Base-by-base conservation (phyloP, 2,888 invertebrate species). In the Athalia cordata region DNA sequence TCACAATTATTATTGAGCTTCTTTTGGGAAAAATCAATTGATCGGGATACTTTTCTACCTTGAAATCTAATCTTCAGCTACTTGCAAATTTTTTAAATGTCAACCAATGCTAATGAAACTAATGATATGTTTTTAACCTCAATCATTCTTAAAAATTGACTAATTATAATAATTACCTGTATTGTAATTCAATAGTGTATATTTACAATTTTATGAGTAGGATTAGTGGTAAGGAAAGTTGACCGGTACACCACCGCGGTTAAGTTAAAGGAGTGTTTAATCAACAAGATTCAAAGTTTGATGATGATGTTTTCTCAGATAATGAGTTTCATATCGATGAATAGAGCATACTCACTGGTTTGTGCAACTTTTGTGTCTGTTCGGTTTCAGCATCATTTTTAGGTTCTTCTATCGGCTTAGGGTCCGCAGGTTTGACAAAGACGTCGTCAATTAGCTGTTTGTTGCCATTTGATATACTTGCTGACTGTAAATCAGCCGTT, bases 381-480 rank as follows among this genome's bases (percentile, higher is more conserved):
- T 87, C 87, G 64, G 79, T 50, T 50, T 85, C 82, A 59, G 57
- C 72, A 75, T 81, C 80, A 81, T 82, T 86, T 76, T 83, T 83
- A 65, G 81, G 55, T 79, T 87, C 87, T 15, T 74, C 76, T 50
- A 75, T 9, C 57, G 84, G 84, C 79, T 87, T 87, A 78, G 88
- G 89, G 81, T 88, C 86, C 64, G 83, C 83, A 77, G 89, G 89
- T 79, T 88, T 89, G 50, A 87, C 82, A 83, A 90, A 89, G 79
- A 89, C 84, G 81, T 84, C 82, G 76, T 87, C 86, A 15, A 87
- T 86, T 0, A 68, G 15, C 78, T 81, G 81, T 79, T 81, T 83
- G 43, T 79, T 83, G 65, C 79, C 70, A 79, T 85, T 83, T 75
- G 82, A 79, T 62, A 74, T 67, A 75, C 86, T 86, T 13, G 86